Conservation (phyloP, 2,797 vertebrate species). For the Nasua narica region DNA sequence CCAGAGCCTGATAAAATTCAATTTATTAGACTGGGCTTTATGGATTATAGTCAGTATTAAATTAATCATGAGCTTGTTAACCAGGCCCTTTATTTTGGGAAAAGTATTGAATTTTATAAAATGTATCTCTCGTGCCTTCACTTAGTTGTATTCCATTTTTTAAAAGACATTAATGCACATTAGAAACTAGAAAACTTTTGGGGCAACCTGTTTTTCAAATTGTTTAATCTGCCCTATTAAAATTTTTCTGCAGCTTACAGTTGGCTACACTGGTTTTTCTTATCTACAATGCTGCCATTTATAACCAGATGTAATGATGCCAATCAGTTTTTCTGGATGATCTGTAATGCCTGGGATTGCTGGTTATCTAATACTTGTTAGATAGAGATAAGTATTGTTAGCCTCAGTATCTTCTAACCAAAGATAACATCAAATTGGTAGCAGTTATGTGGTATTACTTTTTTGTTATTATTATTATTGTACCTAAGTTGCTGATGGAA, state of each 20-base stretch:
- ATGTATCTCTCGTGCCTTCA: not conserved
- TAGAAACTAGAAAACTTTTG: not conserved
- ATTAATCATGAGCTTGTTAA: constrained; percentile 6
- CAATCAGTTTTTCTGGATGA: not conserved
- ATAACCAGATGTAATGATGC: not conserved
- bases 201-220: not conserved
- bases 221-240: not conserved
- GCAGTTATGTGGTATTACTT: not conserved
- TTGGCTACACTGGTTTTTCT: not conserved
- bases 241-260: not conserved
- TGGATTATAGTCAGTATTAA: not conserved
- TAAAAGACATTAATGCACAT: not conserved
- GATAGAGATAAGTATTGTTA: not conserved
- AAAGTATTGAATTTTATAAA: not conserved
- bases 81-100: not conserved
- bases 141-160: not conserved
- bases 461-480: not conserved
- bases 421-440: not conserved
- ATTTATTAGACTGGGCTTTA: not conserved
- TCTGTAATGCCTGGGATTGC: not conserved
- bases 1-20: not conserved
- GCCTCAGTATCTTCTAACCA: not conserved
- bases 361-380: not conserved
- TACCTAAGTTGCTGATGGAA: not conserved
- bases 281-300: not conserved